Percentiles rank a stretch among this genome's conserved stretches.
Evolutionary conservation across 1,140 invertebrate species (phyloP).

Genomic region (Nymphalis io): DNA sequence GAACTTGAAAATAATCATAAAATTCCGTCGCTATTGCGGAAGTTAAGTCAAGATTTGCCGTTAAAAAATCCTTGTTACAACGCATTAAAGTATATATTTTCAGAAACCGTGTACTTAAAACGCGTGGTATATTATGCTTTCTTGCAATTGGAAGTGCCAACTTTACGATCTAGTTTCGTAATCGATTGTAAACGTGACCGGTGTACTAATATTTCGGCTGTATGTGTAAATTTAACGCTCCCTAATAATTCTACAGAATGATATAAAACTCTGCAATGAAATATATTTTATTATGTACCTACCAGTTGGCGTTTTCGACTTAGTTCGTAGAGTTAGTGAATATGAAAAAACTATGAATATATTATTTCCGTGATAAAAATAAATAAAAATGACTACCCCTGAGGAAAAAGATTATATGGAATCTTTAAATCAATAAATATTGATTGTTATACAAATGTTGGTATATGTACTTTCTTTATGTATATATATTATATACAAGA

Average conservation of each 20-base stretch:
- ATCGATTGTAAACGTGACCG: conserved; percentile 50
- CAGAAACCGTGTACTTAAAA: background rate
- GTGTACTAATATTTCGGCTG: conserved; percentile 42
- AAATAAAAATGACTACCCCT: too few species aligned
- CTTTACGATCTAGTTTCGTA: conserved; percentile 47
- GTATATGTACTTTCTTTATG: too few species aligned
- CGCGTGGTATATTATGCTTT: conserved; percentile 3
- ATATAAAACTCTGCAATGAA: conserved; percentile 6
- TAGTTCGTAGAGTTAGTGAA: background rate
- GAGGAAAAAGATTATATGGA: too few species aligned
- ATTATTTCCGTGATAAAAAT: too few species aligned
- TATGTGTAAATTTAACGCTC: conserved; percentile 48
- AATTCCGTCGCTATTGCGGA: background rate
- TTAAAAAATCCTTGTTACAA: background rate
- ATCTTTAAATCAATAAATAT: too few species aligned
- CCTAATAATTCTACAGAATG: conserved; percentile 13
- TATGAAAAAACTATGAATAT: background rate
- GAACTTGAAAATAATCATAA: conserved; percentile 4
- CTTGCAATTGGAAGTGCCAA: conserved; percentile 45
- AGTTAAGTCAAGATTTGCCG: background rate
- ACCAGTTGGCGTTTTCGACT: background rate
- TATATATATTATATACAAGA: too few species aligned
- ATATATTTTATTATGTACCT: background rate
- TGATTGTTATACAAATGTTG: too few species aligned
- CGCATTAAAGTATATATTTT: background rate